Base-by-base conservation (phyloP, 1,140 invertebrate genomes). In the Palaemon carinicauda region DNA sequence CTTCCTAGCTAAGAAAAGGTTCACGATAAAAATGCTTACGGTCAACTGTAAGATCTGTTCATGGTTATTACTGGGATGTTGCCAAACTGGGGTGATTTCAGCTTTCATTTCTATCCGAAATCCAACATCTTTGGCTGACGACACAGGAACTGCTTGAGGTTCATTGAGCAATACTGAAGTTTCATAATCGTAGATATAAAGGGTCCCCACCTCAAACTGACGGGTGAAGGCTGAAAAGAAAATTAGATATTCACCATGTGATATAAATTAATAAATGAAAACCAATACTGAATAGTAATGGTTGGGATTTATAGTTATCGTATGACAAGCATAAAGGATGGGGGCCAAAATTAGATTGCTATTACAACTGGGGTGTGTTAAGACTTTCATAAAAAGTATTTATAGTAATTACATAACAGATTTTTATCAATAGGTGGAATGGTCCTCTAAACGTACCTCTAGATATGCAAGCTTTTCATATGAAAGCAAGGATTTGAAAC, bases 131-230 rank as follows among this genome's bases (percentile, higher is more conserved):
- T 93, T 93, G 3, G 91, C 91, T 15, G 80, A 80, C 31, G 84
- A 89, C 89, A n/a, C 88, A 24, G 24, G 90, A 69, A 75, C 90
- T 90, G 56, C 90, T 91, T 86, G 89, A 4, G 89, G 88, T 89
- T 94, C 93, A 89, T 92, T 92, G 54, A 94, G 91, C 21, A 93
- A 89, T 60, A 93, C 91, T 3, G 92, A 93, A 3, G 92, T 92
- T 31, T 91, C 91, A 52, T 93, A 90, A 19, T 91, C 89, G 87
- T 94, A 94, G 4, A 89, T 90, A 51, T 91, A 89, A 21, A 88
- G 82, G 24, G 90, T 90, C n/a, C 92, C 92, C 15, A 90, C 87
- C 80, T 90, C 90, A 87, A 91, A 92, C 77, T 91, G 82, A 19
- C 90, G 89, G n/a, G 90, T 88, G n/a, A 90, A 88, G 21, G 88